Base-by-base conservation (phyloP, 1,140 invertebrate species). In the Venturia canescens region DNA sequence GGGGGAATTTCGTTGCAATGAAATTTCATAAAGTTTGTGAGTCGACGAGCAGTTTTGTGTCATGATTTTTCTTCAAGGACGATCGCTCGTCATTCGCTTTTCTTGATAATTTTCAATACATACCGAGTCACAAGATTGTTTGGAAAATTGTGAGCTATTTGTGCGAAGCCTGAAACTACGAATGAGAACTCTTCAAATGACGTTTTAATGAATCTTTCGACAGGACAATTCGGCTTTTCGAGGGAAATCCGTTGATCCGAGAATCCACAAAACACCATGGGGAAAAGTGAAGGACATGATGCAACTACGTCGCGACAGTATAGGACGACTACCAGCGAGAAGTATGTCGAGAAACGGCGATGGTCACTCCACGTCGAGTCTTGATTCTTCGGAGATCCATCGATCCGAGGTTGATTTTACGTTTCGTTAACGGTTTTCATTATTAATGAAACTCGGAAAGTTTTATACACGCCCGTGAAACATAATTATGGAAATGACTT, bases 201-300 rank as follows among this genome's bases (percentile, higher is more conserved):
- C 53, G 57, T 34, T 34, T 16, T 21, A 11, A 50, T 75, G 11
- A n/a, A 76, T 75, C 63, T 80, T 84, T 84, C 82, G 50, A 66
- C 16, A 88, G 86, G 82, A 84, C 70, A 78, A 57, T 48, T n/a
- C 44, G 18, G 57, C 38, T 76, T 57, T 66, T 79, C 81, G 38
- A 27, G 78, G 82, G 74, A 83, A 80, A 26, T 90, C 87, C 6
- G 92, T 60, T 23, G 82, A 83, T 18, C 29, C 67, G 16, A 91
- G 81, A 93, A 93, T 91, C 0, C 92, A 92, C 85, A 93, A 93
- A 88, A 95, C 94, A 48, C 93, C 94, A 0, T 95, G 95, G 95
- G 94, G 93, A 0, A 94, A 95, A 87, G 94, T 96, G 88, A 94
- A 94, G 83, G 94, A 95, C 83, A 96, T 96, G 31, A 95, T 96